Evolutionary conservation across 2,113 vertebrate genomes (phyloP).

Genomic region (Dunckerocampus dactyliophorus): DNA sequence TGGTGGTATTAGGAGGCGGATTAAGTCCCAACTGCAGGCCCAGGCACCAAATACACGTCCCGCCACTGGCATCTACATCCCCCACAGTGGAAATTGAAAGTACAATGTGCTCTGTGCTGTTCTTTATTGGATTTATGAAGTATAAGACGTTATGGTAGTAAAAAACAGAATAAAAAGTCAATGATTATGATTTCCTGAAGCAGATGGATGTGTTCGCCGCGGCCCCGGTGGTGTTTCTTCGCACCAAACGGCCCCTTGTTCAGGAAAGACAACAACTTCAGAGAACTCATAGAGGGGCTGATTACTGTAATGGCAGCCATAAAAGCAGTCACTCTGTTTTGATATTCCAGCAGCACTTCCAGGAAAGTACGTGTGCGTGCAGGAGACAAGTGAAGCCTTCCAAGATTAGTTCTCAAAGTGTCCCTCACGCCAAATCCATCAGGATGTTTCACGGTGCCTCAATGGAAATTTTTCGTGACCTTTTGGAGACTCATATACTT

Average conservation of each 20-base stretch:
- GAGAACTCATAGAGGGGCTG: constrained; percentile 31
- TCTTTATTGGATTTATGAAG: too few species aligned
- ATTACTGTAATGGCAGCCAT: constrained; percentile 38
- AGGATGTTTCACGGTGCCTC: constrained; percentile 28
- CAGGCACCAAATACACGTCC: too few species aligned
- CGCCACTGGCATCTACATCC: too few species aligned
- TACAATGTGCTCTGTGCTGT: too few species aligned
- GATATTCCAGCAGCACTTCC: constrained; percentile 38
- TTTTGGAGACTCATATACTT: too few species aligned
- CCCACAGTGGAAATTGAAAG: too few species aligned
- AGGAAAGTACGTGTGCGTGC: constrained; percentile 22
- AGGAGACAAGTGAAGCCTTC: constrained; percentile 10
- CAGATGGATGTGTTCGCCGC: constrained; percentile 18
- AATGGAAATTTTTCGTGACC: too few species aligned
- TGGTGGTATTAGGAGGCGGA: too few species aligned
- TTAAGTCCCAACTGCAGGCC: too few species aligned
- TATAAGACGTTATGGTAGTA: too few species aligned
- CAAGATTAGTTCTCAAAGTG: constrained; percentile 33
- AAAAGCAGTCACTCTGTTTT: constrained; percentile 25
- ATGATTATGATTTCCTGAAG: not conserved
- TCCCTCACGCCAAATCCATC: constrained; percentile 33
- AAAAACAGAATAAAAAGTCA: too few species aligned
- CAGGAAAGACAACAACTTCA: constrained; percentile 30
- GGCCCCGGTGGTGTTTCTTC: not conserved
- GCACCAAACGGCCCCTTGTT: not conserved